Conservation (phyloP, 2,797 vertebrate species). For the Muraenolepis orangiensis region DNA sequence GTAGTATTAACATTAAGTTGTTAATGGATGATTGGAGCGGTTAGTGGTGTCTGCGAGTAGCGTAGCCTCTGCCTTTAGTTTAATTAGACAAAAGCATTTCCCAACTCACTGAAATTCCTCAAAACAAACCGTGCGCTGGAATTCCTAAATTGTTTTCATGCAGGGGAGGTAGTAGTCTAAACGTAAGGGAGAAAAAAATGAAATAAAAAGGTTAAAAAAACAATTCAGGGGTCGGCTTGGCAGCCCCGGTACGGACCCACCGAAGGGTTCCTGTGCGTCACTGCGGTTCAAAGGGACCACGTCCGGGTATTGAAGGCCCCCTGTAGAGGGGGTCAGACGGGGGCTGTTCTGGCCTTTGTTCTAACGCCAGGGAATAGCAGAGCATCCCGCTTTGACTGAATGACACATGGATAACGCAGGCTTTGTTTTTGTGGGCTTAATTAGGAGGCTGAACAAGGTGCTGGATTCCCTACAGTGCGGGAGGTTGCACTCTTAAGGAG, state of each 20-base stretch:
- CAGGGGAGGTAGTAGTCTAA: background rate
- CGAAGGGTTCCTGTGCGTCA: slow-evolving; percentile 47
- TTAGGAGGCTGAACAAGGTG: slow-evolving; percentile 44
- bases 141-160: background rate
- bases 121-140: background rate
- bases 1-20: background rate
- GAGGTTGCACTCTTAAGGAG: slow-evolving; percentile 18
- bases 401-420: slow-evolving; percentile 37
- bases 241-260: background rate
- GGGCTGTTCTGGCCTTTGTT: slow-evolving; percentile 34
- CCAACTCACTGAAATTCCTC: background rate
- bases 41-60: background rate
- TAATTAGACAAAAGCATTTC: background rate
- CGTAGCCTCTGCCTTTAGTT: background rate
- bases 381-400: slow-evolving; percentile 32
- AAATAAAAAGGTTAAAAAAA: slow-evolving; percentile 21
- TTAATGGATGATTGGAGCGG: background rate
- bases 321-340: slow-evolving; percentile 6
- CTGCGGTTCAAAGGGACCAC: slow-evolving; percentile 21
- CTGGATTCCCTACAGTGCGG: slow-evolving; percentile 27
- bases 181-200: background rate
- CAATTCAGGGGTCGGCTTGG: slow-evolving; percentile 3
- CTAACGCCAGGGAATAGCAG: slow-evolving; percentile 39
- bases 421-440: slow-evolving; percentile 36
- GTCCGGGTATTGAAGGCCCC: slow-evolving; percentile 56